These are phyloP conservation scores for Mercenaria mercenaria DNA, from an alignment of 1,140 invertebrate species.

Conservation along the genomic window DNA sequence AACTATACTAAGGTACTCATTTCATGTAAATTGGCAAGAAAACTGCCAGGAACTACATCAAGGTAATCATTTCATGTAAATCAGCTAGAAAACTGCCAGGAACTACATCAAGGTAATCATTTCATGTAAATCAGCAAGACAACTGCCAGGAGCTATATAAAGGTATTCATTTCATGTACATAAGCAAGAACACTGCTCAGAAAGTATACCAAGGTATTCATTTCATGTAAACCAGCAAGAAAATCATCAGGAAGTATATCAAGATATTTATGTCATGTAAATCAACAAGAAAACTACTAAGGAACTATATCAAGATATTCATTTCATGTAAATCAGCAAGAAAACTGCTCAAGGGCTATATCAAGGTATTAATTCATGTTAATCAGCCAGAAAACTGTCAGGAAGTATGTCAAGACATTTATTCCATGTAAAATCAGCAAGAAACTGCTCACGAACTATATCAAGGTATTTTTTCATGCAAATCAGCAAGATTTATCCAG, in stretches of 20 bases:
- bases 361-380: slow-evolving; percentile 69
- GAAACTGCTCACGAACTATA: slow-evolving; percentile 70
- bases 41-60: slow-evolving; percentile 75
- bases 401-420: slow-evolving; percentile 76
- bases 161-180: slow-evolving; percentile 63
- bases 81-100: slow-evolving; percentile 30
- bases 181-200: slow-evolving; percentile 53
- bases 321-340: neutral
- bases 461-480: slow-evolving; percentile 77
- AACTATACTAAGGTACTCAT: slow-evolving; percentile 76
- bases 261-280: slow-evolving; percentile 67
- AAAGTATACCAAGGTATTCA: slow-evolving; percentile 76
- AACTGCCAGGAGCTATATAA: slow-evolving; percentile 76
- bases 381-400: slow-evolving; percentile 39
- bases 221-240: neutral
- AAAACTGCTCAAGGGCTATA: slow-evolving; percentile 72
- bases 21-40: neutral
- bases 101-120: slow-evolving; percentile 76
- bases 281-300: neutral
- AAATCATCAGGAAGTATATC: slow-evolving; percentile 73
- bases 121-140: neutral
- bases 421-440: neutral
- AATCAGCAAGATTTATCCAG: too few species aligned
- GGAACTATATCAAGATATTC: slow-evolving; percentile 77
- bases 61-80: slow-evolving; percentile 64